Evolutionary conservation across 2,113 vertebrate genomes (phyloP), one percentile per base, ranked within the genome.

Genomic region (Formicarius rufipectus): DNA sequence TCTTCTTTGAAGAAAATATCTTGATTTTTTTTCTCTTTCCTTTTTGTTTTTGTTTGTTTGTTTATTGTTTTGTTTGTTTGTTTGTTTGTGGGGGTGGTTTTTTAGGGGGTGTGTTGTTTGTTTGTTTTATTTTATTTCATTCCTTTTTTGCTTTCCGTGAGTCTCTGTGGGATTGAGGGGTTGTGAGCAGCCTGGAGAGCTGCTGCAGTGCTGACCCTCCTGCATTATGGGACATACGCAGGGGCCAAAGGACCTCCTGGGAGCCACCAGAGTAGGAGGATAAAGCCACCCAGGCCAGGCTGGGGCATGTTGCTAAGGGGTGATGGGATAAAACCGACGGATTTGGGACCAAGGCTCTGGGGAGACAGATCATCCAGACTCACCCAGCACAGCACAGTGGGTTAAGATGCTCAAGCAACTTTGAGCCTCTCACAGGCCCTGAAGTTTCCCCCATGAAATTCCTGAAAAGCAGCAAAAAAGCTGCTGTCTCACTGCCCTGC

Each of bases 171-270:
- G 58, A 23, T 39, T 63, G 64, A 37, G 45, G 49, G 4, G 1
- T 4, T 6, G 13, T 8, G 45, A 64, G 18, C n/a, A 58, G 45
- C 40, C 53, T 31, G 69, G n/a, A 31, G 53, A 82, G 47, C 20
- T 59, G 60, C 14, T 10, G 40, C 4, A 0, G 0, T 6, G 52
- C 56, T 83, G 47, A 31, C 4, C 23, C 31, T 50, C 59, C 2
- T 3, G 40, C 37, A 7, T 1, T 0, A 7, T 3, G 40, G 45
- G 19, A 23, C 47, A 14, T 49, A 6, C 27, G 7, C 6, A 31
- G 0, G 3, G 24, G 45, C 31, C 9, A 1, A 27, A 11, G 33
- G 28, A 10, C 2, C 20, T 24, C 40, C 55, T 53, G 27, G 66
- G 19, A 66, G 24, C 27, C 56, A 44, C 47, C 25, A 8, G 69